Conservation (phyloP, 2,888 invertebrate genomes). For the Odontothrips loti region DNA sequence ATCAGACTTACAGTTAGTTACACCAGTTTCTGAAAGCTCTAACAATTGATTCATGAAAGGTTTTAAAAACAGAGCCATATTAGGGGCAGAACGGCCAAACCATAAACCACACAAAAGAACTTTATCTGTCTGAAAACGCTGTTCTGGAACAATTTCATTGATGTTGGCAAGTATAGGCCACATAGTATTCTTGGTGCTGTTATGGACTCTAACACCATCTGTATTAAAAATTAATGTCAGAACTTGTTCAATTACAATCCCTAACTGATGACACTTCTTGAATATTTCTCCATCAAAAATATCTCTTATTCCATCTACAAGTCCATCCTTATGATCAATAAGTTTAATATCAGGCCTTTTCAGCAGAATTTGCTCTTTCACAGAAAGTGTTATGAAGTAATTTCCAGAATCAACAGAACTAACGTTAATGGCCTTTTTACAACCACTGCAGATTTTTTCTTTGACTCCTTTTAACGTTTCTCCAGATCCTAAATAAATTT, state of each 20-base stretch:
- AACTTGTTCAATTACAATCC: not conserved
- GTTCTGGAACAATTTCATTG: not conserved
- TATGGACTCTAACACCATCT: not conserved
- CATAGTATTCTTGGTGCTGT: not conserved
- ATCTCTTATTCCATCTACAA: not conserved
- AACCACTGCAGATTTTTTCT: not conserved
- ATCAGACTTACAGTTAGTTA: not conserved
- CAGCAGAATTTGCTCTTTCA: not conserved
- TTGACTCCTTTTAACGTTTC: not conserved
- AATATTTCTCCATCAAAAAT: not conserved
- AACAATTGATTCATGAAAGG: not conserved
- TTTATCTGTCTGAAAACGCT: not conserved
- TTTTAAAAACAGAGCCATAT: not conserved
- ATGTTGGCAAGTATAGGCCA: not conserved
- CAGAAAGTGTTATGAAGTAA: not conserved
- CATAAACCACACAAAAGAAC: not conserved
- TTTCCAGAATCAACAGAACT: not conserved
- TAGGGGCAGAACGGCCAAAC: not conserved
- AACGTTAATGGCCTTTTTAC: not conserved
- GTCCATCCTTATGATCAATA: not conserved
- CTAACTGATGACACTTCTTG: not conserved
- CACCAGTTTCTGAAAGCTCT: not conserved
- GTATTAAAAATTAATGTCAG: not conserved
- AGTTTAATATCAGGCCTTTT: not conserved
- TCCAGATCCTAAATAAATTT: not conserved